Conservation (phyloP, 1,140 invertebrate species). For the Magallana ariakensis region DNA sequence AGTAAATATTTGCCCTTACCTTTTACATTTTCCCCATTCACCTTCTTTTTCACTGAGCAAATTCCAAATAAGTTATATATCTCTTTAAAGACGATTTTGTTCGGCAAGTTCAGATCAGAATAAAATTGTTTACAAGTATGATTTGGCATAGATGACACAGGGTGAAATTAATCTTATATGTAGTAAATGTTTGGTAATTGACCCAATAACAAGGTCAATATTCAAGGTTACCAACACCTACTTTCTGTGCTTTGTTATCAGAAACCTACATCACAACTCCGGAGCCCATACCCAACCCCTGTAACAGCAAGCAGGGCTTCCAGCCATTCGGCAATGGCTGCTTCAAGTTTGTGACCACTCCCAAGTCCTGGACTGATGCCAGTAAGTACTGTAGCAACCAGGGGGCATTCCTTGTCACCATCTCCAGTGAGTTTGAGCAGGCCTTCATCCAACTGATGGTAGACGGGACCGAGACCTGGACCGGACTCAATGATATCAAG, state of each 20-base stretch:
- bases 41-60: too few relatives aligned
- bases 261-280: constrained; percentile 49
- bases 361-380: constrained; percentile 51
- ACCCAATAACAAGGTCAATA: too few relatives aligned
- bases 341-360: constrained; percentile 44
- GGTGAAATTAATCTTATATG: too few relatives aligned
- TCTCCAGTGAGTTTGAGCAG: constrained; percentile 57
- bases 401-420: constrained; percentile 52
- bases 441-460: constrained; percentile 50
- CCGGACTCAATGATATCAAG: constrained; percentile 46
- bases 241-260: constrained; percentile 4
- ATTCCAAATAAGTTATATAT: too few relatives aligned
- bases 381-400: constrained; percentile 44
- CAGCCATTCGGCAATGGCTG: constrained; percentile 52
- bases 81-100: too few relatives aligned
- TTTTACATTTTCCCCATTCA: too few relatives aligned
- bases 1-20: too few relatives aligned
- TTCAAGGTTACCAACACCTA: too few relatives aligned
- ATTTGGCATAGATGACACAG: too few relatives aligned
- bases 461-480: constrained; percentile 47
- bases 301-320: constrained; percentile 52
- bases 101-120: too few relatives aligned
- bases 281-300: constrained; percentile 52
- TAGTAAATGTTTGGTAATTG: too few relatives aligned
- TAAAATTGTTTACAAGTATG: too few relatives aligned